These are phyloP conservation scores for Bibio marci DNA, from an alignment of 2,888 invertebrate species.

Conservation along the genomic window DNA sequence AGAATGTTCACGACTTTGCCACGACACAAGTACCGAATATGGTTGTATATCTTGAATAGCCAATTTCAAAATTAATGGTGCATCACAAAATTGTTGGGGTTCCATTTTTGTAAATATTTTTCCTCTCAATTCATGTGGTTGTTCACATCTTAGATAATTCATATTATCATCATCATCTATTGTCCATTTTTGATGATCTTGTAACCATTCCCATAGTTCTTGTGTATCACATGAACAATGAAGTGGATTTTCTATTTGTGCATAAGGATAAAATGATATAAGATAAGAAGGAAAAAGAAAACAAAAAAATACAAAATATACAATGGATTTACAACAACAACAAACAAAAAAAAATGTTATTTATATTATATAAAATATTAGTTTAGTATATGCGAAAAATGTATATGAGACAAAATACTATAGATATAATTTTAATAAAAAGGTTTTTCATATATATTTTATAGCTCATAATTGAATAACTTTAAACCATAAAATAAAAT, in stretches of 20 bases:
- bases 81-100: conserved; percentile 69
- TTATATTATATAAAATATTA: too few species aligned
- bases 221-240: conserved; percentile 81
- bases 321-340: too few species aligned
- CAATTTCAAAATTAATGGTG: conserved; percentile 64
- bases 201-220: conserved; percentile 83
- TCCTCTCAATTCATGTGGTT: conserved; percentile 65
- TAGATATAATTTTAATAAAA: too few species aligned
- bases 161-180: conserved; percentile 14
- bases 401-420: too few species aligned
- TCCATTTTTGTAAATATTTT: conserved; percentile 53
- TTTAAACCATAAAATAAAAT: too few species aligned
- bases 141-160: conserved; percentile 56
- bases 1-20: conserved; percentile 78
- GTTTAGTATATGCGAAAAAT: too few species aligned
- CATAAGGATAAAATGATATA: too few species aligned
- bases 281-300: too few species aligned
- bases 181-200: conserved; percentile 60
- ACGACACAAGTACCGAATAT: conserved; percentile 69
- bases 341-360: too few species aligned
- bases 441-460: too few species aligned
- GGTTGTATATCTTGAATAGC: conserved; percentile 80
- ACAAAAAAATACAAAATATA: too few species aligned
- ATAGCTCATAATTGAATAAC: too few species aligned
- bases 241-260: conserved; percentile 64